A percentile compares a stretch with the other conserved stretches of the same genome.
These are phyloP conservation scores for Perizoma flavofasciatum DNA, from an alignment of 2,888 invertebrate genomes.

Conservation along the genomic window DNA sequence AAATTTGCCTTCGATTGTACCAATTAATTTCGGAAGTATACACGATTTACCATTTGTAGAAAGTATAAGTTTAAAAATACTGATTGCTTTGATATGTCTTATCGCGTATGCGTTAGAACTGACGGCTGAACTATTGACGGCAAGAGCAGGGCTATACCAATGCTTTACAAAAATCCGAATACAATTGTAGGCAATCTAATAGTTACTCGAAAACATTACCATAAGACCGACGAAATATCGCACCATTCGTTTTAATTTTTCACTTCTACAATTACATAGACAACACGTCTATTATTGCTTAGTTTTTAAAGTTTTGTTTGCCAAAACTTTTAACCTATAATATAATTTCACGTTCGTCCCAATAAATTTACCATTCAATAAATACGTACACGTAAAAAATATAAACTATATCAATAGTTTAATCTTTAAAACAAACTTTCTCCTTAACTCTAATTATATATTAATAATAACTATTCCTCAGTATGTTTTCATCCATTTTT, in stretches of 20 bases:
- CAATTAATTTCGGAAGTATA: slow-evolving; percentile 38
- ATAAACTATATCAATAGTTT: slow-evolving; percentile 85
- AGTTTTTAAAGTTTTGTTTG: slow-evolving; percentile 78
- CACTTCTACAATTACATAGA: slow-evolving; percentile 80
- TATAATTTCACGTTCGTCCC: slow-evolving; percentile 82
- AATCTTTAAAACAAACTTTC: slow-evolving; percentile 84
- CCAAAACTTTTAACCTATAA: slow-evolving; percentile 81
- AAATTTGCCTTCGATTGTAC: slow-evolving; percentile 43
- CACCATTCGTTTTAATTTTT: slow-evolving; percentile 79
- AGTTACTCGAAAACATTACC: slow-evolving; percentile 60
- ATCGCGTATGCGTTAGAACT: slow-evolving; percentile 57
- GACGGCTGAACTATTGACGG: slow-evolving; percentile 54
- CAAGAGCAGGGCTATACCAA: slow-evolving; percentile 74
- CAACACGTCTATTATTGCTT: slow-evolving; percentile 81
- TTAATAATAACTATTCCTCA: slow-evolving; percentile 84
- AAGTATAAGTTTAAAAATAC: slow-evolving; percentile 48
- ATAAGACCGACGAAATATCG: slow-evolving; percentile 78
- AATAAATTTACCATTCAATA: slow-evolving; percentile 84
- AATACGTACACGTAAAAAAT: slow-evolving; percentile 84
- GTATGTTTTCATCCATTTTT: slow-evolving; percentile 81
- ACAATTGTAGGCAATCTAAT: slow-evolving; percentile 74
- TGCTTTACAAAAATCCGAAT: slow-evolving; percentile 71
- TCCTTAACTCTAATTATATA: slow-evolving; percentile 79
- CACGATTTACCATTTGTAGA: slow-evolving; percentile 31
- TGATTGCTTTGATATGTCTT: slow-evolving; percentile 78